Evolutionary conservation across 2,113 vertebrate species (phyloP).

Genomic region (Catharus minimus): DNA sequence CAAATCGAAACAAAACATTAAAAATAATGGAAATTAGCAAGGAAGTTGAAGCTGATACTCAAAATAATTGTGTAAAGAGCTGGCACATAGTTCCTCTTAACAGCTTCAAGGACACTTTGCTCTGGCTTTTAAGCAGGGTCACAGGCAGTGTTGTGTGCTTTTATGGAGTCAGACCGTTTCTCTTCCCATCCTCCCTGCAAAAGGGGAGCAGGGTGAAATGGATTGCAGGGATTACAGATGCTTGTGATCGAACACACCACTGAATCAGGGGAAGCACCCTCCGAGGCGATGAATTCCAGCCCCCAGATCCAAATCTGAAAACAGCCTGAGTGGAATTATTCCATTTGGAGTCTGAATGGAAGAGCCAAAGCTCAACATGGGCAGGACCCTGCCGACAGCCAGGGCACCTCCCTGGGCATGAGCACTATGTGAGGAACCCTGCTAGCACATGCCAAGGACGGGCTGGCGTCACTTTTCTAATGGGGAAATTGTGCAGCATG

Average conservation of each 20-base stretch:
- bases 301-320: background rate
- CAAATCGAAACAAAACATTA: background rate
- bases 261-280: background rate
- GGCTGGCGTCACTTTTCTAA: background rate
- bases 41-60: slow-evolving; percentile 17
- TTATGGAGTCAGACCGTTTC: background rate
- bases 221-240: slow-evolving; percentile 33
- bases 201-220: background rate
- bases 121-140: slow-evolving; percentile 8
- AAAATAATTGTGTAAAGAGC: slow-evolving; percentile 35
- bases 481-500: background rate
- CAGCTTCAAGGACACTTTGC: slow-evolving; percentile 45
- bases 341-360: background rate
- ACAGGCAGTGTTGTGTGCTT: background rate
- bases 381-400: fast-evolving
- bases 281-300: slow-evolving; percentile 29
- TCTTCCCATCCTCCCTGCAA: background rate
- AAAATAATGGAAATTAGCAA: slow-evolving; percentile 9
- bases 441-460: background rate
- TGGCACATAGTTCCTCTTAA: slow-evolving; percentile 30
- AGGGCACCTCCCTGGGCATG: background rate
- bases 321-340: background rate
- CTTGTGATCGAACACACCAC: background rate
- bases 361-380: fast-evolving
- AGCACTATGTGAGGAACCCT: background rate